Conservation (phyloP, 2,113 vertebrate genomes). For the Lota lota region DNA sequence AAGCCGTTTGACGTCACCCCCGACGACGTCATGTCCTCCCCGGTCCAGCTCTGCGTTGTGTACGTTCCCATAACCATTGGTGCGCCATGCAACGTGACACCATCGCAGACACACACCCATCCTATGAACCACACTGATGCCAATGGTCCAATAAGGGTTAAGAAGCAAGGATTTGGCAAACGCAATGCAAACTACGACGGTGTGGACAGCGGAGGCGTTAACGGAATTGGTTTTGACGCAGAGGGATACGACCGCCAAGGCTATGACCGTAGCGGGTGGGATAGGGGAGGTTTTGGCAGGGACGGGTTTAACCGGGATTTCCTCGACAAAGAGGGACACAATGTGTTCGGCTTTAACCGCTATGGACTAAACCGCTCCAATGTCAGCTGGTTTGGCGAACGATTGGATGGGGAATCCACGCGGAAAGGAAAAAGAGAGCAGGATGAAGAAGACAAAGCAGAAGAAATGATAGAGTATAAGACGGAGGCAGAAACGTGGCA, state of each 20-base stretch:
- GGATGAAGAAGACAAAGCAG: not conserved
- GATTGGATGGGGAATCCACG: slow-evolving; percentile 18
- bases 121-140: not conserved
- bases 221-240: slow-evolving; percentile 23
- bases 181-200: not conserved
- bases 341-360: slow-evolving; percentile 45
- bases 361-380: slow-evolving; percentile 50
- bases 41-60: slow-evolving; percentile 40
- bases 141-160: not conserved
- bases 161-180: not conserved
- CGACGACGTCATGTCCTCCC: slow-evolving; percentile 33
- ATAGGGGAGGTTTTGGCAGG: slow-evolving; percentile 30
- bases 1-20: slow-evolving; percentile 47
- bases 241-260: slow-evolving; percentile 23
- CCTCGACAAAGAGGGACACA: slow-evolving; percentile 49
- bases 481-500: not conserved
- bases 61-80: slow-evolving; percentile 57
- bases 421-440: not conserved
- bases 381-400: slow-evolving; percentile 45
- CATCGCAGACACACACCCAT: slow-evolving; percentile 12
- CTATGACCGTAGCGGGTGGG: slow-evolving; percentile 42
- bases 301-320: slow-evolving; percentile 47
- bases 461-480: not conserved
- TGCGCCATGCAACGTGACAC: slow-evolving; percentile 53
- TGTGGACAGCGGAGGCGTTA: not conserved